Evolutionary conservation across 1,140 invertebrate species (phyloP), one percentile per base, ranked within the genome.

Genomic region (Araneus ventricosus): DNA sequence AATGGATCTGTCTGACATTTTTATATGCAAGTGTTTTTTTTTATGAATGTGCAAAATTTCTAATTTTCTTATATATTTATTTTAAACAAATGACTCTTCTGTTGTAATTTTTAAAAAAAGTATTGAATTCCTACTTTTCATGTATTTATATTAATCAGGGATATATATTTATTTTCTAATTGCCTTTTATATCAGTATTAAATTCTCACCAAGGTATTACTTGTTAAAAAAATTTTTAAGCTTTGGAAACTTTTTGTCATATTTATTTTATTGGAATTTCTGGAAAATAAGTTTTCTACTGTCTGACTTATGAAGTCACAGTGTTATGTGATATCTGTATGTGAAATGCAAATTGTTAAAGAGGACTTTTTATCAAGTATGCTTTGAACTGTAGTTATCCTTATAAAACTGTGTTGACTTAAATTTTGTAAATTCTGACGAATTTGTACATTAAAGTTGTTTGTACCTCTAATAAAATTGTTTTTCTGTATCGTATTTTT

Each of bases 181-280:
- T 75, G 70, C 34, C 70, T 75, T 75, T 63, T 63, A 63, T 14
- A 75, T 75, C 70, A 75, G 70, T 75, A 75, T 75, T 75, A 75
- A 75, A 75, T 75, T 75, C 8, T 75, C 30, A 75, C 30, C 37
- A 34, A 75, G 34, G 70, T 75, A 75, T 75, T 75, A 75, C 30
- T 67, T 75, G 14, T 75, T 75, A 34, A 75, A 75, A 52, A 75
- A 22, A 37, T 17, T 70, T 70, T 75, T 75, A 75, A 17, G 20
- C 10, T 37, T 67, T 34, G 70, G 30, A 75, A 75, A 37, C 17
- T 75, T 27, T n/a, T 75, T 34, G 10, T 75, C 30, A 30, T 75
- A 75, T 75, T 75, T 75, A 75, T 75, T 75, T 37, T 75, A 75
- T 17, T 34, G 34, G 17, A 75, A 75, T 75, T 52, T 52, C 45